These are phyloP conservation scores for Leptinotarsa texana DNA, from an alignment of 1,140 invertebrate genomes.

Conservation along the genomic window DNA sequence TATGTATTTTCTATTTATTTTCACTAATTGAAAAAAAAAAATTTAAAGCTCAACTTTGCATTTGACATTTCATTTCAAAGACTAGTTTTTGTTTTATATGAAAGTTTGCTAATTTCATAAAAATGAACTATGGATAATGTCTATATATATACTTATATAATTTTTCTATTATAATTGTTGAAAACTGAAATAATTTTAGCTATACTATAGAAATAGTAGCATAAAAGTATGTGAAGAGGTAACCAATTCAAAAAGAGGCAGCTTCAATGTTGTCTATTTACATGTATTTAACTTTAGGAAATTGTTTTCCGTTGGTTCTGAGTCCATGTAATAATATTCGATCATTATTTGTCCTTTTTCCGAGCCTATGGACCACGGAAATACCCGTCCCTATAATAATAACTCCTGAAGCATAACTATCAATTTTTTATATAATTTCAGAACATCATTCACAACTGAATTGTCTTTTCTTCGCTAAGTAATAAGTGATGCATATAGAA, in stretches of 20 bases:
- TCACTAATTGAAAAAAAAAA: no score
- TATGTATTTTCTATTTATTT: no score
- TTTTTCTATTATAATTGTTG: constrained; percentile 4
- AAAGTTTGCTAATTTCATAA: not conserved
- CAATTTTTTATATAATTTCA: not conserved
- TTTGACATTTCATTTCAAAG: no score
- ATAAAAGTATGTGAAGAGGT: not conserved
- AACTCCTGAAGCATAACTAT: constrained; percentile 19
- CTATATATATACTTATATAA: not conserved
- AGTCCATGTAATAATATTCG: constrained; percentile 45
- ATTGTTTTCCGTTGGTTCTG: constrained; percentile 48
- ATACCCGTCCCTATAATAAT: constrained; percentile 45
- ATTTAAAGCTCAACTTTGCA: no score
- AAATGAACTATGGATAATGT: not conserved
- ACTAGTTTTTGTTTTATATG: not conserved
- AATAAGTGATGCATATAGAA: no score
- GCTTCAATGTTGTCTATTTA: not conserved
- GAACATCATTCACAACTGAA: not conserved
- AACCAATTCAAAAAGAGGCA: not conserved
- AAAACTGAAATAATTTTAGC: constrained; percentile 4
- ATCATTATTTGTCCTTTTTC: constrained; percentile 44
- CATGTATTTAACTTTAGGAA: constrained; percentile 12
- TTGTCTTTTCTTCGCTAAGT: not conserved
- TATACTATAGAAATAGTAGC: not conserved
- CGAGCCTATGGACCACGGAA: constrained; percentile 52